Conservation (phyloP, 2,797 vertebrate genomes). For the Leucoraja ocellata region DNA sequence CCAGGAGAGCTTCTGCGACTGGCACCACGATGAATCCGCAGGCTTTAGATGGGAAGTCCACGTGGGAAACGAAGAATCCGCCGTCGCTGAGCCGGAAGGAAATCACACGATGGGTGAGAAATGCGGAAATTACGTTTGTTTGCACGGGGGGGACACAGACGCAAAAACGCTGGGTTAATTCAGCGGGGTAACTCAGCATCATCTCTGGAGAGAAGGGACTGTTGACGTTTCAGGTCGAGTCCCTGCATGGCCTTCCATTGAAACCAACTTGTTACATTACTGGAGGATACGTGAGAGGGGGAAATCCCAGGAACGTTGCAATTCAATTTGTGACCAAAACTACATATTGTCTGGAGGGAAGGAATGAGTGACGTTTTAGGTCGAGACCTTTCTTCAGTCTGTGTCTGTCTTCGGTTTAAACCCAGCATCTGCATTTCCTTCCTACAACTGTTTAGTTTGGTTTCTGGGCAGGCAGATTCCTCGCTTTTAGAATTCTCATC, state of each 20-base stretch:
- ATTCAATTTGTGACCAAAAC: background rate
- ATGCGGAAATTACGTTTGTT: background rate
- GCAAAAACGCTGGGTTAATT: no score
- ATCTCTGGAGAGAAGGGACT: no score
- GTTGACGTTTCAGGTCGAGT: no score
- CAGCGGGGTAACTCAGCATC: no score
- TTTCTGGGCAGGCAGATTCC: background rate
- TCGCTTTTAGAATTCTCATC: background rate
- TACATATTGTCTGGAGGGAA: no score
- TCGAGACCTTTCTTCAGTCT: no score
- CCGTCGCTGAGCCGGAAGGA: constrained; percentile 87
- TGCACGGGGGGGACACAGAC: no score
- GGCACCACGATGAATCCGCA: constrained; percentile 66
- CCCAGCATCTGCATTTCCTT: no score
- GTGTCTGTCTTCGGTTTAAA: no score
- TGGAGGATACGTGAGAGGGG: background rate
- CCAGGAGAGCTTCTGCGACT: constrained; percentile 78
- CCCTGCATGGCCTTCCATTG: background rate
- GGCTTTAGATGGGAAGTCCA: constrained; percentile 78
- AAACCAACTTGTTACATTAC: no score
- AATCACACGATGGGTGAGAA: constrained; percentile 81
- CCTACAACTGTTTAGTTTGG: background rate
- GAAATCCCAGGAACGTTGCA: background rate
- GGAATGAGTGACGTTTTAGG: no score
- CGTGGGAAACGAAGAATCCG: constrained; percentile 62